Conservation (phyloP, 2,797 vertebrate species). For the Helarctos malayanus region DNA sequence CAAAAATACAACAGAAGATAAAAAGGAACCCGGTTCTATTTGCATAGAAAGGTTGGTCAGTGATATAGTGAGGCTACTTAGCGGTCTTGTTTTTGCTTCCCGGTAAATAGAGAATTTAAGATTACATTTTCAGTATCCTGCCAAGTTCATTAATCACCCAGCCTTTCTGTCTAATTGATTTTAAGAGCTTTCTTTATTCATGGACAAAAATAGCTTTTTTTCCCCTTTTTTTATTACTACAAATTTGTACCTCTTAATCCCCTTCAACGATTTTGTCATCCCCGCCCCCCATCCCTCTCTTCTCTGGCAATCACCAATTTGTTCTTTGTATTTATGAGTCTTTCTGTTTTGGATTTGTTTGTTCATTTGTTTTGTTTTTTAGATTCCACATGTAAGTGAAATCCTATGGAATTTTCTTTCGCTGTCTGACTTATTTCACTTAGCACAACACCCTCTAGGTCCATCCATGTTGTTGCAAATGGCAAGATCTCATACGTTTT, state of each 20-base stretch:
- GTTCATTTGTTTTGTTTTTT: neutral
- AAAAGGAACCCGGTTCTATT: neutral
- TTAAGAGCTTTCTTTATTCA: constrained; percentile 51
- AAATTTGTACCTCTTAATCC: neutral
- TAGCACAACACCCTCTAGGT: neutral
- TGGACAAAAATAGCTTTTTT: neutral
- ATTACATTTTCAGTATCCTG: constrained; percentile 41
- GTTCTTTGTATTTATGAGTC: neutral
- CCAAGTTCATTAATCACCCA: constrained; percentile 18
- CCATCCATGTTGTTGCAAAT: neutral
- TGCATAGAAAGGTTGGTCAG: neutral
- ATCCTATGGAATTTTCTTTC: neutral
- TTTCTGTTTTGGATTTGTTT: neutral
- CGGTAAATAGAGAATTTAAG: constrained; percentile 50
- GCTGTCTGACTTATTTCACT: neutral
- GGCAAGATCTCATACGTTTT: neutral
- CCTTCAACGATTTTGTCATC: neutral
- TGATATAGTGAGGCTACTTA: neutral
- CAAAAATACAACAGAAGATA: constrained; percentile 15
- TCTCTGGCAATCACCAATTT: neutral
- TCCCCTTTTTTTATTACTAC: neutral
- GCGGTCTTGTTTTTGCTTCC: constrained; percentile 46
- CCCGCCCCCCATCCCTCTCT: neutral
- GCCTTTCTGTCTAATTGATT: constrained; percentile 49
- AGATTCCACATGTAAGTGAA: neutral